Percentiles rank a stretch among this genome's conserved stretches.
These are phyloP conservation scores for Smutsia temminckii DNA, from an alignment of 2,797 vertebrate genomes.

Conservation along the genomic window DNA sequence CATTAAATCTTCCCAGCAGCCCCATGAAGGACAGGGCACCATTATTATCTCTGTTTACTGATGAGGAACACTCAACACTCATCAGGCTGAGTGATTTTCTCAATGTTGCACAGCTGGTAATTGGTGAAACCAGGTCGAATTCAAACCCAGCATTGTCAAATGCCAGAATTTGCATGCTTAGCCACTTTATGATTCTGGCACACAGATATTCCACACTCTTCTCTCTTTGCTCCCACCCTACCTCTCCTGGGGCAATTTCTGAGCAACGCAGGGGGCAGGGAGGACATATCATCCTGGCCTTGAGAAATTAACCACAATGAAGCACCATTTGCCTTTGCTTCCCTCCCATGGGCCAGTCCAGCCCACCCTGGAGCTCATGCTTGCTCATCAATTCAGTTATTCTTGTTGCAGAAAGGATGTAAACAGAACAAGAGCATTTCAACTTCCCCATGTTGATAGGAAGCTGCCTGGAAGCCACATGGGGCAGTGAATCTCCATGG, in stretches of 20 bases:
- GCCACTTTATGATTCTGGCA: background rate
- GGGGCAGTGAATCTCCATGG: background rate
- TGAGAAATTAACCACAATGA: background rate
- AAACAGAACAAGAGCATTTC: background rate
- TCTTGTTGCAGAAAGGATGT: background rate
- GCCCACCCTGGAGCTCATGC: background rate
- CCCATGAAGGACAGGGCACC: fast-evolving
- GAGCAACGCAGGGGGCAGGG: background rate
- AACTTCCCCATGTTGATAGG: background rate
- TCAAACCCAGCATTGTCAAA: background rate
- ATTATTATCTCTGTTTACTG: background rate
- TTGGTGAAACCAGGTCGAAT: background rate
- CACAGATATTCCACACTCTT: background rate
- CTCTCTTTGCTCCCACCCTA: background rate
- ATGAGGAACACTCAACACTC: background rate
- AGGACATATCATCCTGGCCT: background rate
- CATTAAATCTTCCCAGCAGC: background rate
- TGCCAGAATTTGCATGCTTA: background rate
- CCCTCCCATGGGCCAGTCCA: background rate
- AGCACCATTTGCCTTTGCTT: background rate
- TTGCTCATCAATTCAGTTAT: background rate
- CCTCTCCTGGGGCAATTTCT: background rate
- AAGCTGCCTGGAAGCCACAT: background rate
- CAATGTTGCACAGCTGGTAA: background rate
- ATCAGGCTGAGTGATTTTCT: background rate